These are phyloP conservation scores for Drosophila kurseongensis DNA, from an alignment of 1,140 invertebrate species.

Conservation along the genomic window DNA sequence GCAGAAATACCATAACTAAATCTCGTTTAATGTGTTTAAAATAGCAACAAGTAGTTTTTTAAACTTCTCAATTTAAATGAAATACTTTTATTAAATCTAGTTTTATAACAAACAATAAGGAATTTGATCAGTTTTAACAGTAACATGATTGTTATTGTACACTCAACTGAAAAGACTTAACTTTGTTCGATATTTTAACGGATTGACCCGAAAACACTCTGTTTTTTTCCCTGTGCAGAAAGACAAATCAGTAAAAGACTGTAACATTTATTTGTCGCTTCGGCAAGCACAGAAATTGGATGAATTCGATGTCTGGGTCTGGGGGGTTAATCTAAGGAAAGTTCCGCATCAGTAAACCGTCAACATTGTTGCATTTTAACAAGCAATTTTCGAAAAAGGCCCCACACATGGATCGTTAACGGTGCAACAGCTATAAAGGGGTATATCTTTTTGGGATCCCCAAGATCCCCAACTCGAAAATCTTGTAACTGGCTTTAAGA, in stretches of 20 bases:
- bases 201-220: background rate
- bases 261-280: conserved; percentile 73
- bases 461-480: conserved; percentile 3
- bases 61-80: too few species aligned
- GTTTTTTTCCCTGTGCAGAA: conserved; percentile 1
- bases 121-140: too few species aligned
- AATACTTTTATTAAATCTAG: too few species aligned
- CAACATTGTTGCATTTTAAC: conserved; percentile 50
- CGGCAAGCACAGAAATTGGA: conserved; percentile 64
- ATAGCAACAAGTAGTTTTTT: too few species aligned
- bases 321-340: conserved; percentile 25
- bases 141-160: too few species aligned
- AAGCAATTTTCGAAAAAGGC: conserved; percentile 25
- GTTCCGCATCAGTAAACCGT: conserved; percentile 49
- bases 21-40: too few species aligned
- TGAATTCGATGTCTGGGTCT: conserved; percentile 27
- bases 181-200: background rate
- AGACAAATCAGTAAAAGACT: conserved; percentile 45
- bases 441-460: conserved; percentile 8
- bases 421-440: conserved; percentile 8
- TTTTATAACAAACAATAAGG: too few species aligned
- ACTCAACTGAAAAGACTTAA: too few species aligned
- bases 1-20: too few species aligned
- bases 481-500: conserved; percentile 34
- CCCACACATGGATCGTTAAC: conserved; percentile 48